Conservation (phyloP, 2,113 vertebrate genomes). For the Dissostichus mawsoni region DNA sequence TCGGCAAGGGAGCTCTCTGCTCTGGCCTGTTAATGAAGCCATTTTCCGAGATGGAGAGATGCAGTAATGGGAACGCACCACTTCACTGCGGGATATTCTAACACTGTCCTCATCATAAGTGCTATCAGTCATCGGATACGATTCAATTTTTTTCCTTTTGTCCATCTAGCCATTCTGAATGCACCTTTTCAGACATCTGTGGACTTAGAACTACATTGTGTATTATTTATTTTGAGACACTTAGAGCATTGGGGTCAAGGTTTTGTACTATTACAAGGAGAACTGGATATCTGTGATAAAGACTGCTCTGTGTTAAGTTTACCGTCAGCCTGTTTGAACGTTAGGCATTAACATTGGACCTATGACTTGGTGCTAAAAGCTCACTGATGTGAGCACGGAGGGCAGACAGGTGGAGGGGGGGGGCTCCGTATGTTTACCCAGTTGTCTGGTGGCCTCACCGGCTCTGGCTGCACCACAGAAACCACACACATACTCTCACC, state of each 20-base stretch:
- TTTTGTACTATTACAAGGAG: not conserved
- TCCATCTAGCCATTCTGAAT: conserved; percentile 39
- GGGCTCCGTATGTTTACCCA: conserved; percentile 64
- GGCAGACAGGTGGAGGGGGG: conserved; percentile 53
- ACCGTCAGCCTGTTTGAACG: not conserved
- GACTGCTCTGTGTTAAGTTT: not conserved
- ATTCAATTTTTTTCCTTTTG: conserved; percentile 46
- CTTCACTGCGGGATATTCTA: conserved; percentile 78
- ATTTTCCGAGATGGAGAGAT: conserved; percentile 73
- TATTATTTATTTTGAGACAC: not conserved
- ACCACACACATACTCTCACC: conserved; percentile 53
- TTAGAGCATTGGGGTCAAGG: not conserved
- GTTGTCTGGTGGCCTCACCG: conserved; percentile 64
- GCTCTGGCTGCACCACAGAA: conserved; percentile 34
- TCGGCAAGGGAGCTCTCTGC: conserved; percentile 67
- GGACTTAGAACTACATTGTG: not conserved
- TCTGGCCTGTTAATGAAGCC: conserved; percentile 76
- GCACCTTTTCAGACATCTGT: conserved; percentile 13
- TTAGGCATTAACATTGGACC: conserved; percentile 6
- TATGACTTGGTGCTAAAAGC: conserved; percentile 28
- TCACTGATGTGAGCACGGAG: conserved; percentile 27
- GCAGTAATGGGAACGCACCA: conserved; percentile 73
- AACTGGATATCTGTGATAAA: conserved; percentile 13
- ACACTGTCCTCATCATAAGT: conserved; percentile 74
- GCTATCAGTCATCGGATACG: conserved; percentile 72